Evolutionary conservation across 2,888 invertebrate species (phyloP).

Genomic region (Boloria euphrosyne): DNA sequence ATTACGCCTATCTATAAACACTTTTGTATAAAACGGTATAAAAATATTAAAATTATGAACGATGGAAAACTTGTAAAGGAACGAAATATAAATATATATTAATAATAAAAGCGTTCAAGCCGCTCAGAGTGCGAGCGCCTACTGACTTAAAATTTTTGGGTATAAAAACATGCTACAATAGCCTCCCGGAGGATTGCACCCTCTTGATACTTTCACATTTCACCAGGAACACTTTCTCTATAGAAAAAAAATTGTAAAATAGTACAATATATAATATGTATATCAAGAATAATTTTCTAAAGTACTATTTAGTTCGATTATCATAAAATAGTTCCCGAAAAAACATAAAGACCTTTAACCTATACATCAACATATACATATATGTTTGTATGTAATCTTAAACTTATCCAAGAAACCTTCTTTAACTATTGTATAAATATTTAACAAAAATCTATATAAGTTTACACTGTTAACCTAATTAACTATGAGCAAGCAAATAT

Average conservation of each 20-base stretch:
- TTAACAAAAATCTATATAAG: background rate
- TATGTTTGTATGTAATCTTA: no score
- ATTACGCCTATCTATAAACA: constrained; percentile 78
- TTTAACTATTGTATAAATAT: no score
- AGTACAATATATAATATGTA: background rate
- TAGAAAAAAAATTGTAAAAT: constrained; percentile 12
- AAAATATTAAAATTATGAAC: constrained; percentile 82
- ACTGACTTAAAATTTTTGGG: constrained; percentile 83
- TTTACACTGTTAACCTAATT: no score
- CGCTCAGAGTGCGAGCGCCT: constrained; percentile 81
- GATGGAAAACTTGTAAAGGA: constrained; percentile 82
- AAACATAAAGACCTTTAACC: no score
- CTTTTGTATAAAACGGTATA: constrained; percentile 81
- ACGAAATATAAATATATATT: constrained; percentile 83
- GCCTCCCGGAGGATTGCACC: constrained; percentile 63
- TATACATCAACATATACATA: no score
- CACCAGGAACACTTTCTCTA: constrained; percentile 37
- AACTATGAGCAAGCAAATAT: no score
- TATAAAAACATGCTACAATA: constrained; percentile 83
- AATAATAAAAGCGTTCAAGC: constrained; percentile 81
- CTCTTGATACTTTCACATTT: constrained; percentile 71
- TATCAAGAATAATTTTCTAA: no score
- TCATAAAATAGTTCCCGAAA: no score
- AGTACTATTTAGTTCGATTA: no score
- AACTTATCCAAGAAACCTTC: no score